These are phyloP conservation scores for Callosobruchus maculatus DNA, from an alignment of 2,888 invertebrate species.

Conservation along the genomic window DNA sequence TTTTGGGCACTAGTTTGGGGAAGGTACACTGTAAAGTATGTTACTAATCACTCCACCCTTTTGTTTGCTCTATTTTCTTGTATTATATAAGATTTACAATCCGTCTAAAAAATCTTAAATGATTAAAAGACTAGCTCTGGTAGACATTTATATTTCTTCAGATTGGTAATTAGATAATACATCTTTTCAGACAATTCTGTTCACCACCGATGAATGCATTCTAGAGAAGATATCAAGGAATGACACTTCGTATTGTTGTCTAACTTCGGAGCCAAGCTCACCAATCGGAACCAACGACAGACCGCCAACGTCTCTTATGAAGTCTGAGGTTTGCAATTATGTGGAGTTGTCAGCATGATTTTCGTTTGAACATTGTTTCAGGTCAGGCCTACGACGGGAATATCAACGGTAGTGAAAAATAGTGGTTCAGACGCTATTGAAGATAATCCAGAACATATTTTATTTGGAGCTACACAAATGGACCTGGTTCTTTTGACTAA, in stretches of 20 bases:
- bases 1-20: too few relatives aligned
- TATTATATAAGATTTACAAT: too few relatives aligned
- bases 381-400: constrained; percentile 29
- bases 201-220: constrained; percentile 73
- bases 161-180: not conserved
- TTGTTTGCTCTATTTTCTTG: too few relatives aligned
- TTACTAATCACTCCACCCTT: too few relatives aligned
- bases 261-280: constrained; percentile 37
- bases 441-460: constrained; percentile 32
- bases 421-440: not conserved
- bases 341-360: not conserved
- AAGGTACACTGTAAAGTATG: too few relatives aligned
- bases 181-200: constrained; percentile 71
- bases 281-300: constrained; percentile 47
- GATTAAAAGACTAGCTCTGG: too few relatives aligned
- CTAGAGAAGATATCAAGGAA: constrained; percentile 59
- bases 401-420: constrained; percentile 7
- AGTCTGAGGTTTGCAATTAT: constrained; percentile 36
- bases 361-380: constrained; percentile 10
- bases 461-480: constrained; percentile 43
- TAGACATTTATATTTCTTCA: too few relatives aligned
- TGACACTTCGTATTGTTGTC: constrained; percentile 50
- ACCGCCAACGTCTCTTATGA: constrained; percentile 59
- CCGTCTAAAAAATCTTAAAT: too few relatives aligned
- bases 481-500: constrained; percentile 59